phyloP scores from a whole-genome alignment of 2,888 invertebrate species.

The Falcaria lacertinaria region DNA sequence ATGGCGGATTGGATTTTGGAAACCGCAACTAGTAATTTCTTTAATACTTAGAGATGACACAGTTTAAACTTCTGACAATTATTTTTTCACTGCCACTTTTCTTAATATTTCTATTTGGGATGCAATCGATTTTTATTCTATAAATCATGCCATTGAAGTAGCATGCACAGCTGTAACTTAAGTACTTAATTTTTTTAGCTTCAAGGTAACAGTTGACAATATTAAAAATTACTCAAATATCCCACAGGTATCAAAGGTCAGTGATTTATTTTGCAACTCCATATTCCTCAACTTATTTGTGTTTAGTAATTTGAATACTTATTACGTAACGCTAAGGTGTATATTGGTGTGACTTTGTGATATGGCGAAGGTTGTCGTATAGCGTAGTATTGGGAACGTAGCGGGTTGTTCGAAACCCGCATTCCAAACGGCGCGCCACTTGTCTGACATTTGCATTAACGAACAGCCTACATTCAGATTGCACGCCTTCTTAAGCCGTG shows the following conservation, averaged over 20 bases:
- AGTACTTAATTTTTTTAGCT: too few relatives aligned
- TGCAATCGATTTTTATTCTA: too few relatives aligned
- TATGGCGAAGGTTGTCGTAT: slow-evolving; percentile 14
- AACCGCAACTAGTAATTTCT: slow-evolving; percentile 2
- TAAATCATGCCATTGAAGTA: too few relatives aligned
- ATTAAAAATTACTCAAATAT: slow-evolving; percentile 7
- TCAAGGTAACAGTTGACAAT: neutral
- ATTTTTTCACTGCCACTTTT: too few relatives aligned
- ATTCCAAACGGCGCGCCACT: slow-evolving; percentile 56
- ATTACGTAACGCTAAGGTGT: slow-evolving; percentile 11
- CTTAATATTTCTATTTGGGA: too few relatives aligned
- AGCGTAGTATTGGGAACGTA: slow-evolving; percentile 37
- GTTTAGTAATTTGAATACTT: slow-evolving; percentile 6
- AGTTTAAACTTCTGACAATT: neutral
- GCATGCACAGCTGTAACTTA: too few relatives aligned
- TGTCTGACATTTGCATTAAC: slow-evolving; percentile 56
- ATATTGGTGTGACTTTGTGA: slow-evolving; percentile 17
- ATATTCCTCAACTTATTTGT: slow-evolving; percentile 7
- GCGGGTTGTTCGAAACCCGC: slow-evolving; percentile 43
- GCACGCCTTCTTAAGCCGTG: neutral
- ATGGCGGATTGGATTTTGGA: slow-evolving; percentile 6
- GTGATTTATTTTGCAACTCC: slow-evolving; percentile 39
- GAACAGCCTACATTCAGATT: slow-evolving; percentile 11
- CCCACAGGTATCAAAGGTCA: slow-evolving; percentile 28
- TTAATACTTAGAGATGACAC: neutral